phyloP scores from a whole-genome alignment of 2,797 vertebrate species.

The Hippocampus kuda region DNA sequence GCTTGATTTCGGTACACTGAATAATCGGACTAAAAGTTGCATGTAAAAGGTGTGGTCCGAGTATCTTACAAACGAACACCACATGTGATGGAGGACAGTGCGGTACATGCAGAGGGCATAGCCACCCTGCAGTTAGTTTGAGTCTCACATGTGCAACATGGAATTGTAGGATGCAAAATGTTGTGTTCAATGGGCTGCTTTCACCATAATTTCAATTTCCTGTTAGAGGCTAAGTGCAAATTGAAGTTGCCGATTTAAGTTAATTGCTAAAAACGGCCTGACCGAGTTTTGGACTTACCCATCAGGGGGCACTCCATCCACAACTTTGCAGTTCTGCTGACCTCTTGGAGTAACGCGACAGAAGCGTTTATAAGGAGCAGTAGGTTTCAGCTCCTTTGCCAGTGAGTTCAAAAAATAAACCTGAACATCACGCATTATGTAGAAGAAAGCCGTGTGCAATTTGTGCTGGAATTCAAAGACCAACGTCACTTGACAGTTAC shows the following conservation, averaged over 20 bases:
- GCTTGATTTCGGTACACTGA: neutral
- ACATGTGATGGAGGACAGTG: neutral
- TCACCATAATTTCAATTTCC: neutral
- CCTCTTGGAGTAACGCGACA: conserved; percentile 18
- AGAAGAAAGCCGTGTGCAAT: conserved; percentile 51
- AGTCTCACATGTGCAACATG: neutral
- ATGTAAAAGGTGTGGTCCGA: neutral
- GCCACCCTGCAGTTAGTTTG: too few species aligned
- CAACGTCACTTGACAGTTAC: conserved; percentile 66
- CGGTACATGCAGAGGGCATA: neutral
- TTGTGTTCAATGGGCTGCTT: neutral
- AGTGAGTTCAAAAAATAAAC: conserved; percentile 59
- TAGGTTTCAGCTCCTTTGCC: conserved; percentile 68
- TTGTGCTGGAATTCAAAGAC: conserved; percentile 69
- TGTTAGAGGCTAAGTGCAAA: too few species aligned
- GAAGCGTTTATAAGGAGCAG: conserved; percentile 56
- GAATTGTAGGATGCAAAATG: neutral
- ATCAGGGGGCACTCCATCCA: conserved; percentile 65
- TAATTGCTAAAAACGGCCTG: neutral
- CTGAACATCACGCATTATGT: conserved; percentile 73
- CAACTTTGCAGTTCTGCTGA: conserved; percentile 6
- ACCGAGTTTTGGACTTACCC: conserved; percentile 47
- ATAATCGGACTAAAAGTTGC: neutral
- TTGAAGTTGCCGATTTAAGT: neutral
- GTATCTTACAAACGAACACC: neutral